Evolutionary conservation across 2,888 invertebrate species (phyloP), one percentile per base, ranked within the genome.

Genomic region (Plebejus melissa): DNA sequence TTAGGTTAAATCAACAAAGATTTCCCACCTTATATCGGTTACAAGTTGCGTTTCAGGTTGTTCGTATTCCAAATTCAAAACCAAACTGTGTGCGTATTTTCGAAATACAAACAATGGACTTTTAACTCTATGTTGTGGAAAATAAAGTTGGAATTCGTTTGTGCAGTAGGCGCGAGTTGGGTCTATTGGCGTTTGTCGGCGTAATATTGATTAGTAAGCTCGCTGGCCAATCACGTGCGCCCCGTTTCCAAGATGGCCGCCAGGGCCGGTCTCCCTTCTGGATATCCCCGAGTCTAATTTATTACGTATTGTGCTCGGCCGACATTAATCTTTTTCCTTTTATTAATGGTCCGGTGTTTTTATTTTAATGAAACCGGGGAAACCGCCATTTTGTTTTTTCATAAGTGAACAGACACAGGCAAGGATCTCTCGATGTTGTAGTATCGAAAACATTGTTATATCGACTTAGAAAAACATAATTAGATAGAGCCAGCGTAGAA

Each of bases 291-390:
- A 81, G 83, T 85, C 81, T 91, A 93, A 93, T 93, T 93, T 93
- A 93, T 93, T 91, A 93, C 88, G 87, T 88, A 90, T 93, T 93
- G 93, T 93, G 85, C 85, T 83, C 79, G 72, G 79, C 84, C 82
- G 88, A 91, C 93, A 93, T 93, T 93, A 92, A 93, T 93, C 93
- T 93, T 93, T 90, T 89, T 88, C 89, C 88, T 86, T 90, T 90
- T 92, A 92, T 93, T 92, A 93, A 92, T 92, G 91, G 90, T 88
- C 79, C 79, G 82, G 84, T 86, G 89, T 91, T 92, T 72, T 92
- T 91, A 91, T 92, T 93, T 91, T 93, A 93, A 93, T 92, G 91
- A 93, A 91, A 90, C 80, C 83, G 81, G 84, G 83, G 80, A 77
- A 76, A 75, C 82, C 81, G 91, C 91, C 91, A 91, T 92, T 82